A percentile compares a stretch with the other conserved stretches of the same genome.
These are phyloP conservation scores for Drosophila funebris DNA, from an alignment of 1,140 invertebrate genomes.

Conservation along the genomic window DNA sequence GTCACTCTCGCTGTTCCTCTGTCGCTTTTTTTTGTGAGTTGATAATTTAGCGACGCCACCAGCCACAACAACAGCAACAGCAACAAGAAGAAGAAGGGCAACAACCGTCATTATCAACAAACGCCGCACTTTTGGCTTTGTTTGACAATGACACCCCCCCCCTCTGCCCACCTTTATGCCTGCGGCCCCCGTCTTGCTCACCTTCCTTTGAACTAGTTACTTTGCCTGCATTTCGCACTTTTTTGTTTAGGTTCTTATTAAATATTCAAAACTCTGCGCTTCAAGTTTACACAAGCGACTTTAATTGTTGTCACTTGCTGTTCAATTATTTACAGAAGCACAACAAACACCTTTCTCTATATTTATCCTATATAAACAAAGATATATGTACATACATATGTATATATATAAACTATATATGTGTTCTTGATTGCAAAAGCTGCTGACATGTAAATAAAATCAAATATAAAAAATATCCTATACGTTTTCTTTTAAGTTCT, in stretches of 20 bases:
- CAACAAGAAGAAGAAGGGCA: not conserved
- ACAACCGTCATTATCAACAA: conserved; percentile 61
- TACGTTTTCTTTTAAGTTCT: too few relatives aligned
- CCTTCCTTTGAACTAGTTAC: not conserved
- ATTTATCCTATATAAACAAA: not conserved
- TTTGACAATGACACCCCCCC: conserved; percentile 46
- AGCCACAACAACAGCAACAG: conserved; percentile 1
- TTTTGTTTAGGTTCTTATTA: conserved; percentile 67
- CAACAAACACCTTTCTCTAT: conserved; percentile 2
- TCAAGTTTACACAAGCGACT: conserved; percentile 69
- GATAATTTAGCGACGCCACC: conserved; percentile 65
- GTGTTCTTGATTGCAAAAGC: too few relatives aligned
- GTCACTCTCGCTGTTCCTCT: conserved; percentile 1
- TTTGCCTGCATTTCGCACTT: conserved; percentile 23
- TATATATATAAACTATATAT: too few relatives aligned
- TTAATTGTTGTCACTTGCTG: conserved; percentile 78
- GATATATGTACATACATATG: not conserved
- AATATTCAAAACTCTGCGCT: conserved; percentile 66
- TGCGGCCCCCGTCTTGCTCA: not conserved
- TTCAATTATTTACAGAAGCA: conserved; percentile 71
- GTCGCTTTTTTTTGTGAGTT: conserved; percentile 53
- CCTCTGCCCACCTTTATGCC: not conserved
- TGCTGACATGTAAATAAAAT: too few relatives aligned
- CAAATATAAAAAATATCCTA: too few relatives aligned
- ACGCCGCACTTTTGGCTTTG: conserved; percentile 60